Evolutionary conservation across 2,797 vertebrate species (phyloP), one percentile per base, ranked within the genome.

Genomic region (Percopsis omiscomaycus): DNA sequence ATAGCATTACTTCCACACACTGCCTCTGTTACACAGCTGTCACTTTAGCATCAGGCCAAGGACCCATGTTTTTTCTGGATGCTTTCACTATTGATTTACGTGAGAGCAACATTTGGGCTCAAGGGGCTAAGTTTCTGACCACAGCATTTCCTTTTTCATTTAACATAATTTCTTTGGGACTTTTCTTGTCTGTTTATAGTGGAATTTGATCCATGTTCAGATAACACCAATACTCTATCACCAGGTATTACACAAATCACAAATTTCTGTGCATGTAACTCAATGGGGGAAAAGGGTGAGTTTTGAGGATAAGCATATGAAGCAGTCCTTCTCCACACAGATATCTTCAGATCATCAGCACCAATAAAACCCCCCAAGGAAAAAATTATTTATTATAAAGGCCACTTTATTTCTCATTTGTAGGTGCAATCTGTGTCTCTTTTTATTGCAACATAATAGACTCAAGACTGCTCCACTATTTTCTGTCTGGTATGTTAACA

Each of bases 11-110:
- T 59, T 70, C 63, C 49, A 60, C 64, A 27, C 59, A 14, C 22
- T 64, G 59, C 42, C 55, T 51, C 12, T 61, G 65, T 63, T 51
- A 56, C 50, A 27, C 28, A 9, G 66, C 52, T 15, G 54, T 46
- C 32, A 73, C 44, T 53, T 48, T 65, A 68, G 57, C 9, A 27
- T 44, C 9, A 46, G 2, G 29, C 59, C 53, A 29, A 57, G 66
- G 51, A 10, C 54, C 16, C 48, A 42, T 37, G 48, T 16, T 52
- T 28, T 27, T 53, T 28, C 50, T 52, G 60, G 60, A 62, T 8
- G 22, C 15, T 48, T 51, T 54, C 14, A 28, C 50, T 15, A 32
- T 37, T 14, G 37, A 59, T 59, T 14, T 51, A 66, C 52, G 30
- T 52, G 53, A 44, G 37, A 49, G 13, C 42, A 5, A 59, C 55